phyloP scores from a whole-genome alignment of 2,888 invertebrate genomes.

The Lasioglossum vierecki region DNA sequence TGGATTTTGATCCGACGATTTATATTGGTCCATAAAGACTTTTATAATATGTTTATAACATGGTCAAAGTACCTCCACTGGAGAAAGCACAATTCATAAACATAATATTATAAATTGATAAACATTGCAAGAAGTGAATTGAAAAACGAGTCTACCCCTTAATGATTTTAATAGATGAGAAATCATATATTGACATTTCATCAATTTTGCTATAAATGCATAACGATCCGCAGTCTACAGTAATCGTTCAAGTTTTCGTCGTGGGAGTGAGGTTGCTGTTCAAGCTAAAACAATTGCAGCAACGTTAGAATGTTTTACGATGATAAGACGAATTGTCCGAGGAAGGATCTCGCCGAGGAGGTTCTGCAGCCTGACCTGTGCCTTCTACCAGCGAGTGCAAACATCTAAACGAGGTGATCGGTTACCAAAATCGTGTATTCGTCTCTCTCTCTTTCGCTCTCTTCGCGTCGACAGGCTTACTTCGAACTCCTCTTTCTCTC shows the following conservation, averaged over 20 bases:
- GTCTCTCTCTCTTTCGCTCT: constrained; percentile 30
- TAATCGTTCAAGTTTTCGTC: no score
- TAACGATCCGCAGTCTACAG: no score
- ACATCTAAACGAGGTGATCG: constrained; percentile 65
- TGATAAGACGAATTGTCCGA: not conserved
- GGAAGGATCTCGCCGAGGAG: constrained; percentile 72
- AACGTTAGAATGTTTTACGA: not conserved
- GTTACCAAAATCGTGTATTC: constrained; percentile 39
- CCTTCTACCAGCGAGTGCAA: constrained; percentile 80
- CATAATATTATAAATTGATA: no score
- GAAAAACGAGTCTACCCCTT: no score
- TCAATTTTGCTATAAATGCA: no score
- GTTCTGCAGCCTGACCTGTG: constrained; percentile 72
- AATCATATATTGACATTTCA: no score
- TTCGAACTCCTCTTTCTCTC: constrained; percentile 22
- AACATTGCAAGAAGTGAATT: no score
- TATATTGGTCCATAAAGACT: no score
- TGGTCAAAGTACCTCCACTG: not conserved
- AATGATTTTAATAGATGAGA: no score
- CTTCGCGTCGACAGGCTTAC: constrained; percentile 62
- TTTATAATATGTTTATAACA: not conserved
- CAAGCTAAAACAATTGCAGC: not conserved
- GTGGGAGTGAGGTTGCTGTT: no score
- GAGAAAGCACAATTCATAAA: not conserved
- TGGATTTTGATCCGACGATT: no score